Conservation (phyloP, 37 sponge, comb jelly and placozoan genomes). For the Diacarnus erythraeanus region DNA sequence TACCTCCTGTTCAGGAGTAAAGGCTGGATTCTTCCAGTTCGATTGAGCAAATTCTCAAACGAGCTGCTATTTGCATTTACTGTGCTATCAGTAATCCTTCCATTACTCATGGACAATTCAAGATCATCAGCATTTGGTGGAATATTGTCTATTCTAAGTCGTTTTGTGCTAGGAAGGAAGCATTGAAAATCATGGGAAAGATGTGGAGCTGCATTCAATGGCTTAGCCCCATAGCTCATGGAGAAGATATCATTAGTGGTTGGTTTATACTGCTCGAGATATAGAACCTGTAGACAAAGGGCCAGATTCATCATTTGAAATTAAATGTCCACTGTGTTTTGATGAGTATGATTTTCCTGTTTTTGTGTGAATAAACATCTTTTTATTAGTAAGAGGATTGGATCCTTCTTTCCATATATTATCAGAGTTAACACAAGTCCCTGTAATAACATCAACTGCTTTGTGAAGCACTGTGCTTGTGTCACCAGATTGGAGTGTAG, state of each 20-base stretch:
- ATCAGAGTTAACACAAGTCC: background rate
- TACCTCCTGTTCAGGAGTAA: constrained; percentile 35
- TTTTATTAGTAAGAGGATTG: background rate
- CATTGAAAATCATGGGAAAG: constrained; percentile 21
- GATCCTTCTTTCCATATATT: background rate
- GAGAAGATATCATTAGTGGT: background rate
- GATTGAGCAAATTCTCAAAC: constrained; percentile 20
- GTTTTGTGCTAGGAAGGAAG: constrained; percentile 39
- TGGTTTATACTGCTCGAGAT: too few relatives aligned
- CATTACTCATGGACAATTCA: background rate
- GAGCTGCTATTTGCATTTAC: background rate
- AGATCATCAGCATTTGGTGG: background rate
- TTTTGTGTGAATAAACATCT: constrained; percentile 5
- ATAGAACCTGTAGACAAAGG: too few relatives aligned
- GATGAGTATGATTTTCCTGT: constrained; percentile 1
- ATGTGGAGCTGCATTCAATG: constrained; percentile 38
- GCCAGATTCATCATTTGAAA: too few relatives aligned
- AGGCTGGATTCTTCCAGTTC: constrained; percentile 52
- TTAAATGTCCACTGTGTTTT: background rate
- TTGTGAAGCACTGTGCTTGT: background rate
- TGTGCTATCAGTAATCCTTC: too few relatives aligned
- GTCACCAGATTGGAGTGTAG: background rate
- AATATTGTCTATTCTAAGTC: background rate
- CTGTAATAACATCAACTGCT: background rate
- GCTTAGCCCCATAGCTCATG: background rate